These are phyloP conservation scores for Nannobrachium achirus DNA, from an alignment of 2,113 vertebrate genomes.

Conservation along the genomic window DNA sequence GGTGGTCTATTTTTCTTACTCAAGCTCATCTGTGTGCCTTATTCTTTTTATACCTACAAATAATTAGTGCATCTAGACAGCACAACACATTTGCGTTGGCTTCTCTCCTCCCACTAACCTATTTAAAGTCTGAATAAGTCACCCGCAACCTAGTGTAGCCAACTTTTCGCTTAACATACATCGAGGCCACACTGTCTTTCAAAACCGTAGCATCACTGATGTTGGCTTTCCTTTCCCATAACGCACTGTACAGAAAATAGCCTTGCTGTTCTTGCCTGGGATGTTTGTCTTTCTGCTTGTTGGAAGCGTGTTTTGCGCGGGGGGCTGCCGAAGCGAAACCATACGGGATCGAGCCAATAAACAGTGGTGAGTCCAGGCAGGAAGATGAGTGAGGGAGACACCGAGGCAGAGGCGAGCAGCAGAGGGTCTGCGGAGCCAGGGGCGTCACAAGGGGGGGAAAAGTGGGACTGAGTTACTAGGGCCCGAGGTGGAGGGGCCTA, in stretches of 20 bases:
- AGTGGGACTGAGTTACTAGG: too few species aligned
- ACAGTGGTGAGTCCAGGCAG: conserved; percentile 40
- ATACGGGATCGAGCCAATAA: conserved; percentile 40
- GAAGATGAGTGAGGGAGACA: conserved; percentile 38
- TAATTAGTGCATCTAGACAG: conserved; percentile 71
- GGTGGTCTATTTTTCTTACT: conserved; percentile 79
- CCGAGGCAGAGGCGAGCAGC: conserved; percentile 13
- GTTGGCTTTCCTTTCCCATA: conserved; percentile 33
- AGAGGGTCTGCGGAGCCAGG: conserved; percentile 19
- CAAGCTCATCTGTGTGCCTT: conserved; percentile 66
- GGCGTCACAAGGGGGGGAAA: too few species aligned
- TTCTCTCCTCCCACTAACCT: conserved; percentile 68
- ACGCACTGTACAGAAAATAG: background rate
- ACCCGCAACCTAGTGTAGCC: conserved; percentile 29
- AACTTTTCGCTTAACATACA: conserved; percentile 35
- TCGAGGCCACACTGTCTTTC: conserved; percentile 25
- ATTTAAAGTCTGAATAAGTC: conserved; percentile 69
- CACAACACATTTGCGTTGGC: conserved; percentile 55
- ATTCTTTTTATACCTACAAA: conserved; percentile 76
- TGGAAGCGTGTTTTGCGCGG: conserved; percentile 37
- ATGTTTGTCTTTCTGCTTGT: conserved; percentile 19
- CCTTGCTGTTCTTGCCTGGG: conserved; percentile 10
- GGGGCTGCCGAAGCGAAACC: conserved; percentile 45
- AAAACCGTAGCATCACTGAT: conserved; percentile 18
- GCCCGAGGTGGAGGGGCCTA: too few species aligned